Conservation (phyloP, 2,113 vertebrate genomes). For the Enhydra lutris region DNA sequence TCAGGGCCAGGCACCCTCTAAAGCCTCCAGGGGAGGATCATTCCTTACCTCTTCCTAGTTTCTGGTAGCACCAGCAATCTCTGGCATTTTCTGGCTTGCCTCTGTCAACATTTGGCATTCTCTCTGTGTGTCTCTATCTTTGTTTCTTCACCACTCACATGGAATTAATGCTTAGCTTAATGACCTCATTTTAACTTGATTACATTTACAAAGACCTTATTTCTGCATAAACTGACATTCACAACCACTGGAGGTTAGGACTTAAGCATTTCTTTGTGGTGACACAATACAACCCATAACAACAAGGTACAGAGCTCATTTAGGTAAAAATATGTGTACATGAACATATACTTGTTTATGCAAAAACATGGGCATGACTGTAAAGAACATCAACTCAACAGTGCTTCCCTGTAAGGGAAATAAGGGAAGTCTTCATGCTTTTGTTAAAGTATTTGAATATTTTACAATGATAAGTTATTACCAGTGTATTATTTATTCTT, state of each 20-base stretch:
- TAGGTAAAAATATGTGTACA: not conserved
- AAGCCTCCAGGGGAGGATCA: no score
- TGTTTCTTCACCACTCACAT: not conserved
- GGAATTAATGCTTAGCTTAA: not conserved
- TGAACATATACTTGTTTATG: not conserved
- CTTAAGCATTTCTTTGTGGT: not conserved
- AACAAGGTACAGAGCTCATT: not conserved
- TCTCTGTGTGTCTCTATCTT: not conserved
- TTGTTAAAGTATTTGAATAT: not conserved
- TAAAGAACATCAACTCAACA: not conserved
- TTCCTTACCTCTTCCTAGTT: not conserved
- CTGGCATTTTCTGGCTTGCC: not conserved
- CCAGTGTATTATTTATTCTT: not conserved
- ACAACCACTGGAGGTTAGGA: not conserved
- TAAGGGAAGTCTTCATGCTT: not conserved
- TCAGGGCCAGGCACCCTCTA: accelerated
- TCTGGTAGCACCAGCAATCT: not conserved
- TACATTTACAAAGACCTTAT: not conserved
- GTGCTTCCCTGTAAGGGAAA: not conserved
- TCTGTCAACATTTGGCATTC: not conserved
- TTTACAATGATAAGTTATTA: not conserved
- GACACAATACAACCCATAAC: not conserved
- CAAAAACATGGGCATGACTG: not conserved
- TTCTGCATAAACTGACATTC: not conserved
- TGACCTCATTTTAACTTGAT: not conserved